phyloP scores from a whole-genome alignment of 2,797 vertebrate species.

The Characodon lateralis region DNA sequence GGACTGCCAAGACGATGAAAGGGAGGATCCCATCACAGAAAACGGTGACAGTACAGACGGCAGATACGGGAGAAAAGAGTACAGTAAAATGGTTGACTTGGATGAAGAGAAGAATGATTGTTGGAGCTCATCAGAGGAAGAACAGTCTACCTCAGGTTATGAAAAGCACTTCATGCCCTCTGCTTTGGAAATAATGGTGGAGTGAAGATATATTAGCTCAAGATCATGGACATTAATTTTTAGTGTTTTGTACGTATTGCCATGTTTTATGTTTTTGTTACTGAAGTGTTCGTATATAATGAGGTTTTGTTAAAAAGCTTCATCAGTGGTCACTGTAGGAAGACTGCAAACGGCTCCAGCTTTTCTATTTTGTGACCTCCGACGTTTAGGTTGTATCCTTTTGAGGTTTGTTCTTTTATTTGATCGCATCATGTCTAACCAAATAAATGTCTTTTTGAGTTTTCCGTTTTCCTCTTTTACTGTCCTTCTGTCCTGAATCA shows the following conservation, averaged over 20 bases:
- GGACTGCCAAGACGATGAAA: conserved; percentile 18
- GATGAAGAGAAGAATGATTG: conserved; percentile 56
- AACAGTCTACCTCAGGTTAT: conserved; percentile 65
- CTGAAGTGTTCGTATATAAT: not conserved
- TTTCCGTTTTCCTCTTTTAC: not conserved
- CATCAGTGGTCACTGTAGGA: too few relatives aligned
- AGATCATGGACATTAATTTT: not conserved
- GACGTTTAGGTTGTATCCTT: too few relatives aligned
- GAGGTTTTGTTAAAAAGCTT: not conserved
- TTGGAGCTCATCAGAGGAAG: conserved; percentile 53
- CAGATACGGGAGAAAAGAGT: conserved; percentile 48
- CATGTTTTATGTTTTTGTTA: not conserved
- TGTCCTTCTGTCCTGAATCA: not conserved
- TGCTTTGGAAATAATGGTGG: conserved; percentile 38
- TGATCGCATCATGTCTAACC: too few relatives aligned
- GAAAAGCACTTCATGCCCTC: conserved; percentile 83
- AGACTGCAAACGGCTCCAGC: too few relatives aligned
- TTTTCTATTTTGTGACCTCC: too few relatives aligned
- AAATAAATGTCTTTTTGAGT: too few relatives aligned
- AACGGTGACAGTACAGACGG: conserved; percentile 18
- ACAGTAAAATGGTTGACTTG: conserved; percentile 71
- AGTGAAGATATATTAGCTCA: conserved; percentile 8
- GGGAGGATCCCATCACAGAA: conserved; percentile 13
- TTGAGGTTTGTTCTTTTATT: too few relatives aligned
- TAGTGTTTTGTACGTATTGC: not conserved